Evolutionary conservation across 2,797 vertebrate genomes (phyloP).

Genomic region (Muscicapa striata): DNA sequence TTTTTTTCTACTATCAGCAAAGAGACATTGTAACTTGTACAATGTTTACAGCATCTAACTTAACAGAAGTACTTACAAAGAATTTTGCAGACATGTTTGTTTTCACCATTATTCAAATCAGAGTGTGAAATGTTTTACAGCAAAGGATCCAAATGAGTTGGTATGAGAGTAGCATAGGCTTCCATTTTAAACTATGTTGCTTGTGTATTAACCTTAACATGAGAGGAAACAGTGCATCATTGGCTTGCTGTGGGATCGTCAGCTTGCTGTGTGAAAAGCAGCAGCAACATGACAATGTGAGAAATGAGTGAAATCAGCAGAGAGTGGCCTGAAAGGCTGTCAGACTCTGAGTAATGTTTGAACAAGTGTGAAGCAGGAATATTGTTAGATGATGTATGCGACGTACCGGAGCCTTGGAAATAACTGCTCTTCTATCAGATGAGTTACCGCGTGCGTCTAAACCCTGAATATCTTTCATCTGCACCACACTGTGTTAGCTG

Average conservation of each 20-base stretch:
- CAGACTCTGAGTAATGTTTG: constrained; percentile 48
- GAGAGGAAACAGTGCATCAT: constrained; percentile 39
- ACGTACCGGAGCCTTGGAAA: background rate
- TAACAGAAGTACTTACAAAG: background rate
- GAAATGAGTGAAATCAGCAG: constrained; percentile 31
- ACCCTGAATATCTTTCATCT: constrained; percentile 18
- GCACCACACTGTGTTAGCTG: background rate
- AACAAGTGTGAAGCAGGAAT: constrained; percentile 6
- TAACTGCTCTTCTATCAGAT: background rate
- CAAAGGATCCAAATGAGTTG: constrained; percentile 33
- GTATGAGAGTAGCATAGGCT: constrained; percentile 26
- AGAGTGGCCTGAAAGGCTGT: constrained; percentile 4
- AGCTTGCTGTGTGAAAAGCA: background rate
- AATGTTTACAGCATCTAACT: constrained; percentile 44
- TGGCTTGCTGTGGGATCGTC: background rate
- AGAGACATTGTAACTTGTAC: background rate
- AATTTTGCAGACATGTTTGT: constrained; percentile 21
- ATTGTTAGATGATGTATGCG: constrained; percentile 31
- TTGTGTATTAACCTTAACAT: constrained; percentile 43
- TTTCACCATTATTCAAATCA: constrained; percentile 60
- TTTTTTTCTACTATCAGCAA: background rate
- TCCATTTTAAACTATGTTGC: constrained; percentile 30
- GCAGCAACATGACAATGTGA: background rate
- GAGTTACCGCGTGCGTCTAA: constrained; percentile 20
- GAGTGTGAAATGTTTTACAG: constrained; percentile 30